Conservation (phyloP, 2,113 vertebrate species). For the Tursiops truncatus region DNA sequence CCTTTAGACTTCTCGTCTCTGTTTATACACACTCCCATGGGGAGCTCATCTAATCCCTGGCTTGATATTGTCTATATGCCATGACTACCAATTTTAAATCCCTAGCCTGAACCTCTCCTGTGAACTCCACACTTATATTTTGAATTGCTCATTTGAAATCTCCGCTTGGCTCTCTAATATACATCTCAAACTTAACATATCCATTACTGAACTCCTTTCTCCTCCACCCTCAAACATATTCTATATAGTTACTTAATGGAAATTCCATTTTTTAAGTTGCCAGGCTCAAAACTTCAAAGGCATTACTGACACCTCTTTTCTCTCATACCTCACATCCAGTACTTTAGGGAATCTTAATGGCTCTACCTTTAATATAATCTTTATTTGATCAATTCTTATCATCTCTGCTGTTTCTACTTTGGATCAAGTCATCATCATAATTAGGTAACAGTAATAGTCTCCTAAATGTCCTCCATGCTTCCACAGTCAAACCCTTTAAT, state of each 20-base stretch:
- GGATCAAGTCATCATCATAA: background rate
- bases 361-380: background rate
- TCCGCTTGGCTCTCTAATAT: background rate
- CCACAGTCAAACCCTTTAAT: background rate
- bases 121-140: too few relatives aligned
- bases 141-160: too few relatives aligned
- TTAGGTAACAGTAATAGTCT: background rate
- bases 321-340: background rate
- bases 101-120: too few relatives aligned
- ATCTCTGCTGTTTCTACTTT: background rate
- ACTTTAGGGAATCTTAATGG: background rate
- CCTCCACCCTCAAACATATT: background rate
- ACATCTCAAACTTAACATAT: background rate
- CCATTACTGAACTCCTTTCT: background rate
- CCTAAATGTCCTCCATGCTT: background rate
- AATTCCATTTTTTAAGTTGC: background rate
- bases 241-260: background rate
- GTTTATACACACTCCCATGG: background rate
- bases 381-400: background rate
- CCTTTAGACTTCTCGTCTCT: background rate
- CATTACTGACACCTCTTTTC: background rate
- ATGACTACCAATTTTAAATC: background rate
- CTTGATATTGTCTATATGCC: background rate
- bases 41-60: background rate
- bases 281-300: background rate